phyloP scores from a whole-genome alignment of 1,140 invertebrate genomes.

The Gryon sp. region DNA sequence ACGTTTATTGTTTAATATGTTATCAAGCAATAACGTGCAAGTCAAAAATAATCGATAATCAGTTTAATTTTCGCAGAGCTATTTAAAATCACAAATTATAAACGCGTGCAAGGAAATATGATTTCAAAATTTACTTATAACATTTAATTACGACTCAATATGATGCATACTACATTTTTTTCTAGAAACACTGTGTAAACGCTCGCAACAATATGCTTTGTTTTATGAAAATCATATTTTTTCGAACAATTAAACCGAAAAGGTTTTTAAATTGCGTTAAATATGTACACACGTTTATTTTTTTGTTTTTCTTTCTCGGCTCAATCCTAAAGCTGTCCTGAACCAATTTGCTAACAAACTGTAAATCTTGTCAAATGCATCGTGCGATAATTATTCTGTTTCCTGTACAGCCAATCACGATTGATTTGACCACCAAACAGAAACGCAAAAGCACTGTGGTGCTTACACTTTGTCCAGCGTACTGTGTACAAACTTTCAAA shows the following conservation, averaged over 20 bases:
- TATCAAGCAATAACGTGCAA: no score
- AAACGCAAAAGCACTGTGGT: slow-evolving; percentile 26
- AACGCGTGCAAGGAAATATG: slow-evolving; percentile 14
- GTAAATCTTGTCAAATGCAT: slow-evolving; percentile 55
- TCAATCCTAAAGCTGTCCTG: slow-evolving; percentile 10
- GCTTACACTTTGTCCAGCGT: slow-evolving; percentile 14
- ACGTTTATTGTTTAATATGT: no score
- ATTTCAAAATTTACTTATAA: slow-evolving; percentile 45
- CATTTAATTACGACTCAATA: slow-evolving; percentile 41
- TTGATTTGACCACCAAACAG: slow-evolving; percentile 75
- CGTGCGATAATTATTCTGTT: slow-evolving; percentile 75
- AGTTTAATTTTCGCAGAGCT: slow-evolving; percentile 30
- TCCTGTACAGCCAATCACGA: slow-evolving; percentile 73
- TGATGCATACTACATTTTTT: not conserved
- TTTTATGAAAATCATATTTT: slow-evolving; percentile 62
- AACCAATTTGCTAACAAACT: slow-evolving; percentile 58
- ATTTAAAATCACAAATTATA: slow-evolving; percentile 53
- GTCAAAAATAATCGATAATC: slow-evolving; percentile 37
- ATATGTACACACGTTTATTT: slow-evolving; percentile 32
- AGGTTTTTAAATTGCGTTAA: slow-evolving; percentile 59
- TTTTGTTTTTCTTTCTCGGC: slow-evolving; percentile 40
- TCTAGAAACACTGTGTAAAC: slow-evolving; percentile 19
- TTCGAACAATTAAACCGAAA: slow-evolving; percentile 39
- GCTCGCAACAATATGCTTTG: slow-evolving; percentile 23
- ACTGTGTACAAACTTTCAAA: slow-evolving; percentile 1